Conservation (phyloP, 1,140 invertebrate species). For the Rhynchophorus ferrugineus region DNA sequence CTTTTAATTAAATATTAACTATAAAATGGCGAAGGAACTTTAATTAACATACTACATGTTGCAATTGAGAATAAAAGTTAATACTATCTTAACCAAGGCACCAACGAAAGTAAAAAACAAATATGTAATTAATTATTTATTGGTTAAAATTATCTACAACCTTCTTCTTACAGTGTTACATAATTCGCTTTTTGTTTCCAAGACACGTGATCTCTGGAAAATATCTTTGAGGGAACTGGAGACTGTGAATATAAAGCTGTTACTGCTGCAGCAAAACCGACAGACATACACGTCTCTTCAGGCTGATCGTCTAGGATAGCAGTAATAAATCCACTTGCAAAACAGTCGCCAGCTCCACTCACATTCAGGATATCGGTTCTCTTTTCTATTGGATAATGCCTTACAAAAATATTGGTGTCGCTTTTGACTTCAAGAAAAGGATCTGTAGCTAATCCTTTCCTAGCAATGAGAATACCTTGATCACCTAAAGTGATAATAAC, state of each 20-base stretch:
- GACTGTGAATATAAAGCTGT: slow-evolving; percentile 40
- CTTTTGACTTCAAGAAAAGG: slow-evolving; percentile 15
- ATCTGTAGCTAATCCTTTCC: slow-evolving; percentile 28
- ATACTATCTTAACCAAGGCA: no score
- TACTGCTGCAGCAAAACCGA: slow-evolving; percentile 49
- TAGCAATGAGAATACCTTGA: slow-evolving; percentile 46
- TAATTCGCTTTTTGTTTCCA: slow-evolving; percentile 3
- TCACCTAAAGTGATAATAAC: slow-evolving; percentile 52
- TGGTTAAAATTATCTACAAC: no score
- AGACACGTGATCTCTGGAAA: slow-evolving; percentile 8
- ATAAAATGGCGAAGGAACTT: no score
- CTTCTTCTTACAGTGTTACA: slow-evolving; percentile 2
- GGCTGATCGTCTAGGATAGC: slow-evolving; percentile 42
- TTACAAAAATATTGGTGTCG: slow-evolving; percentile 23
- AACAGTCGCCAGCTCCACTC: slow-evolving; percentile 59
- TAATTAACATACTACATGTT: no score
- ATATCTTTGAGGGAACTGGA: slow-evolving; percentile 24
- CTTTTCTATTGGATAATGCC: slow-evolving; percentile 43
- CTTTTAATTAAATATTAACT: no score
- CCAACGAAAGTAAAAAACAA: no score
- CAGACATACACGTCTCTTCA: slow-evolving; percentile 45
- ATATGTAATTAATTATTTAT: no score
- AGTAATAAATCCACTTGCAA: slow-evolving; percentile 52
- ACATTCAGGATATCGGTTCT: slow-evolving; percentile 49
- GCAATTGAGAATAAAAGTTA: no score